phyloP scores from a whole-genome alignment of 2,888 invertebrate species.

The Melipona bicolor region DNA sequence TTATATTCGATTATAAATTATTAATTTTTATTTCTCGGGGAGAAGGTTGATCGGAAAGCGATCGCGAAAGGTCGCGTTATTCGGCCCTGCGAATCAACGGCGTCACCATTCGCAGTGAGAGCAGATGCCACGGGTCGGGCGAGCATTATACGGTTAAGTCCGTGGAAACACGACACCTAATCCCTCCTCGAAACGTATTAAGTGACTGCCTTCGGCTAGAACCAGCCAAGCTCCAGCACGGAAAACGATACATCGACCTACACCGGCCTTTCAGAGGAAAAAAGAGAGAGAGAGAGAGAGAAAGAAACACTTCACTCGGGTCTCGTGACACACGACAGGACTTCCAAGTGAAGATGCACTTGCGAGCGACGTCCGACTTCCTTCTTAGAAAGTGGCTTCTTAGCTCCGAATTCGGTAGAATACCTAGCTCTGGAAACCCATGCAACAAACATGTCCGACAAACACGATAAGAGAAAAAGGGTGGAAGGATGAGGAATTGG shows the following conservation, averaged over 20 bases:
- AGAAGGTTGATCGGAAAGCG: background rate
- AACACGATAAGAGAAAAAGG: background rate
- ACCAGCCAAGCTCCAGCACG: conserved; percentile 31
- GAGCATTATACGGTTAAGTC: conserved; percentile 74
- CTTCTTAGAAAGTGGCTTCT: conserved; percentile 27
- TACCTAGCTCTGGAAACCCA: background rate
- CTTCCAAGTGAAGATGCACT: conserved; percentile 43
- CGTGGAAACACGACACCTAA: conserved; percentile 80
- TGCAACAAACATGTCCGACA: background rate
- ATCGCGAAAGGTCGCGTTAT: conserved; percentile 6
- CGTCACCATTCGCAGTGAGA: conserved; percentile 27
- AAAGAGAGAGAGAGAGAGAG: background rate
- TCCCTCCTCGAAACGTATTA: conserved; percentile 80
- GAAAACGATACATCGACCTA: conserved; percentile 54
- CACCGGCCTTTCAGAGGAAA: background rate
- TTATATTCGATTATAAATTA: too few species aligned
- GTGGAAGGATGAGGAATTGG: background rate
- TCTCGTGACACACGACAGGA: conserved; percentile 7
- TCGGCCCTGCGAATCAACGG: conserved; percentile 19
- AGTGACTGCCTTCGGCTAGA: conserved; percentile 73
- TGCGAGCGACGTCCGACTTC: conserved; percentile 38
- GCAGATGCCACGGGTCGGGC: conserved; percentile 67
- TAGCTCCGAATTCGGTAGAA: background rate
- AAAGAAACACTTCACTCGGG: background rate
- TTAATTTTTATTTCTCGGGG: too few species aligned